Evolutionary conservation across 2,113 vertebrate species (phyloP).

Genomic region (Centropus unirufus): DNA sequence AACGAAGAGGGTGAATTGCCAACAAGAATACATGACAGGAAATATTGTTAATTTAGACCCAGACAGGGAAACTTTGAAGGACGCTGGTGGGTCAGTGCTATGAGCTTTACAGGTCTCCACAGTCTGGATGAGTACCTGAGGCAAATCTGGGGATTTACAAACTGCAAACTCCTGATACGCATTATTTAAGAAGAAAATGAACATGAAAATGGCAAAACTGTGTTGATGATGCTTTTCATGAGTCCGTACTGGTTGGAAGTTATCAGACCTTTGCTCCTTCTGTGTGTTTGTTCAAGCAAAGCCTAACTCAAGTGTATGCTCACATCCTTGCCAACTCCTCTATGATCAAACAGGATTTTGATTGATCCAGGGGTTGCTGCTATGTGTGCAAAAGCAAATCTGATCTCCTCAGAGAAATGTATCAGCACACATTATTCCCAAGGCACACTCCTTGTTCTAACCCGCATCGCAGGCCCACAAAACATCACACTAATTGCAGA

Average conservation of each 20-base stretch:
- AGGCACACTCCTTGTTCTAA: not conserved
- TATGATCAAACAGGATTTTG: rapidly evolving
- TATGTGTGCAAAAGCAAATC: not conserved
- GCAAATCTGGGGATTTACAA: not conserved
- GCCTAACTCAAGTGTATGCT: rapidly evolving
- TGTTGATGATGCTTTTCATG: not conserved
- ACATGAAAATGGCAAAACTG: not conserved
- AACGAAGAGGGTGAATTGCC: not conserved
- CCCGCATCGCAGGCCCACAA: not conserved
- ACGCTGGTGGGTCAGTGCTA: not conserved
- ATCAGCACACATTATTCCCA: rapidly evolving
- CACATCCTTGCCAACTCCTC: not conserved
- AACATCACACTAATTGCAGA: not conserved
- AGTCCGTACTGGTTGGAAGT: not conserved
- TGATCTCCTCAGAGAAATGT: not conserved
- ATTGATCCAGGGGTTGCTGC: not conserved
- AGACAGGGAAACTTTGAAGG: not conserved
- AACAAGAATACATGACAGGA: not conserved
- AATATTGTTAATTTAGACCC: not conserved
- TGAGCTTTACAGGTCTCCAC: not conserved
- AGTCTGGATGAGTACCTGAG: not conserved
- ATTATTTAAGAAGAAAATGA: not conserved
- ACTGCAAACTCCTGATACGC: not conserved
- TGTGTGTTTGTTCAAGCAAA: not conserved
- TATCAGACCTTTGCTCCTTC: not conserved